Conservation (phyloP, 2,888 invertebrate species). For the Clunio marinus region DNA sequence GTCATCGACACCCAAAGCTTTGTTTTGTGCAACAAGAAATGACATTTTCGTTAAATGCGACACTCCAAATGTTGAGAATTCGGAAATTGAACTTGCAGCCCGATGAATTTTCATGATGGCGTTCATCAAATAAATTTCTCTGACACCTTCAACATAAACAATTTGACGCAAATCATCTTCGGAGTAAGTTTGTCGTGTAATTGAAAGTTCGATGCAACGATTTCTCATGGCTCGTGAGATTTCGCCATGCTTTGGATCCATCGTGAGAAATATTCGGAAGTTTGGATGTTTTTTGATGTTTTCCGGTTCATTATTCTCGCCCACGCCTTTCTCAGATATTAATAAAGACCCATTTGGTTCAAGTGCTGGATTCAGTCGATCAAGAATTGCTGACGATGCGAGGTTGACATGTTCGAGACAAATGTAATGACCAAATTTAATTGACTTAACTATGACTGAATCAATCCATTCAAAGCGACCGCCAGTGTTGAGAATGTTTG, state of each 20-base stretch:
- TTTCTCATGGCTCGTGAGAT: constrained; percentile 99
- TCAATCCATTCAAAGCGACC: constrained; percentile 93
- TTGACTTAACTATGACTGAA: constrained; percentile 78
- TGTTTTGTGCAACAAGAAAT: constrained; percentile 47
- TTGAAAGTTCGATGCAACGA: constrained; percentile 82
- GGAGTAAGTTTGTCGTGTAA: constrained; percentile 49
- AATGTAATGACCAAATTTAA: constrained; percentile 78
- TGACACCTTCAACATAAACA: constrained; percentile 54
- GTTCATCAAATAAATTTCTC: constrained; percentile 49
- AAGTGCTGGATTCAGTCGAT: constrained; percentile 89
- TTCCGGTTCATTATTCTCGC: constrained; percentile 63
- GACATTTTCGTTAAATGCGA: constrained; percentile 49
- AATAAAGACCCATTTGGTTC: constrained; percentile 87
- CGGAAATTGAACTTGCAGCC: constrained; percentile 45
- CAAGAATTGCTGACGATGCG: constrained; percentile 93
- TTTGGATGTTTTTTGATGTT: constrained; percentile 78
- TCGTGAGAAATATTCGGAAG: constrained; percentile 90
- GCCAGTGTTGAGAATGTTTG: constrained; percentile 68
- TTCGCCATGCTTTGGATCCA: constrained; percentile 93
- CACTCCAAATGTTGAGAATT: constrained; percentile 47
- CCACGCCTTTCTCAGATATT: constrained; percentile 86
- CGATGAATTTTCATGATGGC: constrained; percentile 54
- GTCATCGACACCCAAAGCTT: constrained; percentile 46
- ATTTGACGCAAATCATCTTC: constrained; percentile 55
- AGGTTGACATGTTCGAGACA: constrained; percentile 90